Evolutionary conservation across 2,797 vertebrate species (phyloP).

Genomic region (Sebastes umbrosus): DNA sequence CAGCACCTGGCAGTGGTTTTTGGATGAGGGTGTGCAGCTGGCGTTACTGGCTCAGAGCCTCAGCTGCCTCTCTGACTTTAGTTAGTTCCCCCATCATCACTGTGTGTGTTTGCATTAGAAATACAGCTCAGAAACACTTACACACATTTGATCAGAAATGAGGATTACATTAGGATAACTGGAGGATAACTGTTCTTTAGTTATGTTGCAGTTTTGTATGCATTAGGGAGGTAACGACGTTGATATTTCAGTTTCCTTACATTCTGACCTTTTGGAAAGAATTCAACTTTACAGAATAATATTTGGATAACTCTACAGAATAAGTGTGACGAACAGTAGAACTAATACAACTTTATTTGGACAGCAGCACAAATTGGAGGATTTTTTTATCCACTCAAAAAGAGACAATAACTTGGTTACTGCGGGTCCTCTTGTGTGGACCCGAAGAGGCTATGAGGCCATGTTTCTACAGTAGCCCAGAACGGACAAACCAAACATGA

Average conservation of each 20-base stretch:
- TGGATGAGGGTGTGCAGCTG: slow-evolving; percentile 41
- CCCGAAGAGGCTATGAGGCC: too few relatives aligned
- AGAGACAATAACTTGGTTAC: too few relatives aligned
- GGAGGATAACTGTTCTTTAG: background rate
- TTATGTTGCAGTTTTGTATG: background rate
- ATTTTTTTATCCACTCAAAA: too few relatives aligned
- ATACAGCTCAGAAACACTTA: background rate
- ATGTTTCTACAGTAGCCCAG: too few relatives aligned
- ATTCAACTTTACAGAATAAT: background rate
- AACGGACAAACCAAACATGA: too few relatives aligned
- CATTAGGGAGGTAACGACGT: too few relatives aligned
- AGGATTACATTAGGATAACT: too few relatives aligned
- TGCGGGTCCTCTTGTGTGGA: too few relatives aligned
- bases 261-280: background rate
- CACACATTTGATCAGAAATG: background rate
- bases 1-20: slow-evolving; percentile 34
- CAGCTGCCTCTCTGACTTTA: slow-evolving; percentile 7
- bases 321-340: background rate
- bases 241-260: too few relatives aligned
- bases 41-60: slow-evolving; percentile 1
- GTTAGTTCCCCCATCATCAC: too few relatives aligned
- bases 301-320: background rate
- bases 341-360: too few relatives aligned
- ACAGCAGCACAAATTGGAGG: too few relatives aligned
- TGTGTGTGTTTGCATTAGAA: background rate